Evolutionary conservation across 1,140 invertebrate genomes (phyloP), one percentile per base, ranked within the genome.

Genomic region (Euglossa dilemma): DNA sequence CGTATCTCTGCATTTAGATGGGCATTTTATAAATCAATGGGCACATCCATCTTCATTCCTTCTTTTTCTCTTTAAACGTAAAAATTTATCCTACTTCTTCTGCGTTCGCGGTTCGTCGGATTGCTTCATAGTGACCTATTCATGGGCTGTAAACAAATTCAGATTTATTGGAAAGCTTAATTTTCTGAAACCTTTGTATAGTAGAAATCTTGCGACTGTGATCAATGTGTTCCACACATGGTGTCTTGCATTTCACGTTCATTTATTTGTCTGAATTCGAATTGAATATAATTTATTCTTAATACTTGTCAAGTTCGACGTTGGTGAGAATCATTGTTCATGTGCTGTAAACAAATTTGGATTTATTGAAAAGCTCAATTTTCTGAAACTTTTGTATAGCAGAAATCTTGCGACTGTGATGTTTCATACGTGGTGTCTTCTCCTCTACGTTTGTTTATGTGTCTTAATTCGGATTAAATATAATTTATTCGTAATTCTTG

Each of bases 21-120:
- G 52, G 23, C 11, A 74, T 47, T 28, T 54, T 61, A 70, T 61
- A 64, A 69, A 78, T 82, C 84, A 86, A 66, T 69, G 54, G n/a
- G 18, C 18, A 11, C 79, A 87, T 87, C 76, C 28, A 72, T 87
- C 80, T 86, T 87, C 75, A 66, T 80, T 87, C 57, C 47, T 74
- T 45, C 57, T 57, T 43, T 14, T 71, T 63, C 45, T 43, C 28
- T 36, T 14, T 57, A 47, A 78, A 25, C 59, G 52, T 64, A 72
- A 63, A 73, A 83, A 59, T 45, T 70, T 28, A 20, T 28, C 57
- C 16, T 20, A 4, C 8, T 52, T 12, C 36, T 11, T 12, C 36
- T 11, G 23, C 3, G 43, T 16, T 0, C 6, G 9, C n/a, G 25
- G 54, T 36, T 2, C 36, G 36, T 36, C 36, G 36, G 36, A 36